These are phyloP conservation scores for Carcinoscorpius rotundicauda DNA, from an alignment of 1,140 invertebrate species.

Conservation along the genomic window DNA sequence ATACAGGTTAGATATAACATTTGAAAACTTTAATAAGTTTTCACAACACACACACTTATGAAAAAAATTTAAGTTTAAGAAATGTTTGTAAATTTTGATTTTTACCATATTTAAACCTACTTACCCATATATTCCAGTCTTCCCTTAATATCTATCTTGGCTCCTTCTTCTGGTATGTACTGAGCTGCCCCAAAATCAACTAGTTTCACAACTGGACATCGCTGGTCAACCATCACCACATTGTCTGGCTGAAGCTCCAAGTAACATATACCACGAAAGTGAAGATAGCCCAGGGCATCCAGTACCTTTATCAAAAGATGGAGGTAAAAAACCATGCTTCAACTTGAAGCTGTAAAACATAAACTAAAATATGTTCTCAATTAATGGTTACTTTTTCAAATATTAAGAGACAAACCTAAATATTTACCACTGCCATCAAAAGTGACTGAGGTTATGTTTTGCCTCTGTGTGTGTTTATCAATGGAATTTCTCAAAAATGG, in stretches of 20 bases:
- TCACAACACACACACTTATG: neutral
- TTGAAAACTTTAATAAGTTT: neutral
- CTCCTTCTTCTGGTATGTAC: constrained; percentile 64
- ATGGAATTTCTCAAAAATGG: too few species aligned
- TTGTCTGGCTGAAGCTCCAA: constrained; percentile 94
- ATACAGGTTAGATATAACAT: neutral
- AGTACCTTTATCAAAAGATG: constrained; percentile 37
- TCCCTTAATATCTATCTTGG: constrained; percentile 43
- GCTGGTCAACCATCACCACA: constrained; percentile 76
- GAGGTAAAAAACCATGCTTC: neutral
- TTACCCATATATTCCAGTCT: constrained; percentile 27
- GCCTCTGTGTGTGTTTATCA: too few species aligned
- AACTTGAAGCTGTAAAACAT: neutral
- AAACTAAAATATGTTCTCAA: neutral
- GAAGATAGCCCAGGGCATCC: constrained; percentile 77
- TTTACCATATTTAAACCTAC: neutral
- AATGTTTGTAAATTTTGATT: neutral
- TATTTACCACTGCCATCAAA: too few species aligned
- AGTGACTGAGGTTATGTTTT: too few species aligned
- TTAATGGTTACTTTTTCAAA: neutral
- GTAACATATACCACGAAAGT: constrained; percentile 82
- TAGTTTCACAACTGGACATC: constrained; percentile 69
- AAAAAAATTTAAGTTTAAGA: neutral
- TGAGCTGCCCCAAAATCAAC: constrained; percentile 79
- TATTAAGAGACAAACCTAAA: neutral